These are phyloP conservation scores for Mionectes olivaceus DNA, from an alignment of 2,797 vertebrate genomes.

Conservation along the genomic window DNA sequence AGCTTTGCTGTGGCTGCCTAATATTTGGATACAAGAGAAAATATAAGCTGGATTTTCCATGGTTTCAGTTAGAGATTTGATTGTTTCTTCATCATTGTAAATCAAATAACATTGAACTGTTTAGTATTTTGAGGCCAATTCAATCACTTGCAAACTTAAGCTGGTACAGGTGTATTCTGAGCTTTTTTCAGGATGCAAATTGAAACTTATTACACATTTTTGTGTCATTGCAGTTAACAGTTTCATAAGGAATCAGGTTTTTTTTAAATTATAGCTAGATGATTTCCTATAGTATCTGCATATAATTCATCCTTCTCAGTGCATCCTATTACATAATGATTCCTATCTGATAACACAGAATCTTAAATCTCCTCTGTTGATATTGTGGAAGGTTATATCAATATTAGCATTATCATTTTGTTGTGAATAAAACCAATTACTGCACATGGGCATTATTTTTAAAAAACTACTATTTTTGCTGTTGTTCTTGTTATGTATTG, in stretches of 20 bases:
- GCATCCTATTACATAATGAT: background rate
- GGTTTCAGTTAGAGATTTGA: conserved; percentile 43
- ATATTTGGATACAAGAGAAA: conserved; percentile 41
- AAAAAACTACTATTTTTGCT: background rate
- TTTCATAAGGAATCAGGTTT: background rate
- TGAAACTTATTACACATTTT: background rate
- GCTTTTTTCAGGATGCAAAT: background rate
- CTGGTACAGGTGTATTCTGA: background rate
- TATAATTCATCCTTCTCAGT: conserved; percentile 12
- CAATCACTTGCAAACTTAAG: background rate
- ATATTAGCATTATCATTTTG: conserved; percentile 44
- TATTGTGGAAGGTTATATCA: background rate
- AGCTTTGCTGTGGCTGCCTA: background rate
- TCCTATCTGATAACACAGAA: background rate
- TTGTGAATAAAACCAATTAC: conserved; percentile 35
- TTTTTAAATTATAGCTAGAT: background rate
- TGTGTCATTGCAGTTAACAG: background rate
- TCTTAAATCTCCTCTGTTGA: background rate
- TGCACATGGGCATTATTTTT: background rate
- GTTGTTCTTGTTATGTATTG: conserved; percentile 40
- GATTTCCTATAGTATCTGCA: conserved; percentile 24
- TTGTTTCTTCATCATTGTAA: conserved; percentile 40
- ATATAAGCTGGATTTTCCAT: conserved; percentile 32
- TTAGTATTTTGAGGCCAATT: conserved; percentile 18
- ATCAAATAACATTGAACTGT: conserved; percentile 21